These are phyloP conservation scores for Lymantria monacha DNA, from an alignment of 2,888 invertebrate genomes.

Conservation along the genomic window DNA sequence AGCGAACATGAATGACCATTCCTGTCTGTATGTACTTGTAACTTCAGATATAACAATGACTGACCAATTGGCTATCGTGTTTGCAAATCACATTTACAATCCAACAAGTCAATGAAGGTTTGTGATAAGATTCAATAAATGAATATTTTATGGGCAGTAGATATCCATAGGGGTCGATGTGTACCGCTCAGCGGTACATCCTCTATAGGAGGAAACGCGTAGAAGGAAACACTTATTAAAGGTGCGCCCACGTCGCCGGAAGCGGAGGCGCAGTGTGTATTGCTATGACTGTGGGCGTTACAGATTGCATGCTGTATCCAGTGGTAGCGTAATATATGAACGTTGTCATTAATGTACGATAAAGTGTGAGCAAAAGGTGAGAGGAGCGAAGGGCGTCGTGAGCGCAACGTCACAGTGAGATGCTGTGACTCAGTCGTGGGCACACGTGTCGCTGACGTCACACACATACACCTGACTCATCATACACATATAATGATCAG, in stretches of 20 bases:
- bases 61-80: slow-evolving; percentile 52
- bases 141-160: slow-evolving; percentile 32
- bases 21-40: slow-evolving; percentile 29
- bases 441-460: slow-evolving; percentile 69
- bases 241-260: slow-evolving; percentile 67
- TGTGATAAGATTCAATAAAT: slow-evolving; percentile 36
- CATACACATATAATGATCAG: slow-evolving; percentile 42
- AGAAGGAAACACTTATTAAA: slow-evolving; percentile 74
- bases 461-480: slow-evolving; percentile 65
- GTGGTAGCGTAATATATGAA: slow-evolving; percentile 28
- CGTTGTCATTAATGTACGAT: slow-evolving; percentile 44
- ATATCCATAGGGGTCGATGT: slow-evolving; percentile 33
- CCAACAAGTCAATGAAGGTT: slow-evolving; percentile 48
- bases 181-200: slow-evolving; percentile 28
- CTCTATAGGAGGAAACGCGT: slow-evolving; percentile 59
- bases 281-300: slow-evolving; percentile 47
- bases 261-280: slow-evolving; percentile 61
- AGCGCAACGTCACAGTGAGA: slow-evolving; percentile 55
- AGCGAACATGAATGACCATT: slow-evolving; percentile 48
- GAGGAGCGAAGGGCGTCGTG: slow-evolving; percentile 49
- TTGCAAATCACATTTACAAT: slow-evolving; percentile 50
- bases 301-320: slow-evolving; percentile 16
- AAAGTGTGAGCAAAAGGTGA: slow-evolving; percentile 51
- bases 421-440: slow-evolving; percentile 59
- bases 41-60: slow-evolving; percentile 52